Evolutionary conservation across 2,797 vertebrate species (phyloP), one percentile per base, ranked within the genome.

Genomic region (Oreonectes daqikongensis): DNA sequence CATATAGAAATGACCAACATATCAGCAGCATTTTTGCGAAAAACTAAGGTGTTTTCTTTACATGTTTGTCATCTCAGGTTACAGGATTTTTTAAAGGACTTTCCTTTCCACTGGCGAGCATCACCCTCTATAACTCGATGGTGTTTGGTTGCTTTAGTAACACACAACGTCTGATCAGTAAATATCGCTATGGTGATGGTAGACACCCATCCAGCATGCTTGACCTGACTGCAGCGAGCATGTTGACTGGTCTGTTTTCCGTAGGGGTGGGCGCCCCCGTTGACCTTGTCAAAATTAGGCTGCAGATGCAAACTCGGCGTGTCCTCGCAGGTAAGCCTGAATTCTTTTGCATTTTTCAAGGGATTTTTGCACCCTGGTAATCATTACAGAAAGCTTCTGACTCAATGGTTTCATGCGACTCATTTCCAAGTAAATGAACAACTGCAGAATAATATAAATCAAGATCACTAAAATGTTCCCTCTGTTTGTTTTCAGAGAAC

Each of bases 41-140:
- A n/a, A n/a, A 42, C 12, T 4, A 14, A 3, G 40, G 12, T 55
- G 9, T 61, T 22, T 17, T 3, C 4, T 28, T 35, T 9, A 18
- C 30, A 40, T 17, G 52, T 26, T 72, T 79, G 44, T 46, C 63
- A 7, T 60, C 81, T 22, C 78, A 99, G 98, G 90, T 93, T 64
- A 64, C 84, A 0, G 97, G 96, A 2, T 99, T 99, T 92, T 99
- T 98, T 91, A 99, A 97, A 86, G 97, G 97, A 83, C 94, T 99
- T 92, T 96, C 96, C 15, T 99, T 99, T 87, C 97, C 98, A 0
- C 84, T 99, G 88, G 95, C 94, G 85, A 97, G 93, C 88, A 90
- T 96, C 5, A 94, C 96, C 0, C 59, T 96, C 76, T 98, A 98
- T 91, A 99, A 96, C 89, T 98, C 96, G 0, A 82, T 95, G 77